Percentiles rank a stretch among this genome's conserved stretches.
phyloP scores from a whole-genome alignment of 2,797 vertebrate species.

The Hypotaenidia philippensis region DNA sequence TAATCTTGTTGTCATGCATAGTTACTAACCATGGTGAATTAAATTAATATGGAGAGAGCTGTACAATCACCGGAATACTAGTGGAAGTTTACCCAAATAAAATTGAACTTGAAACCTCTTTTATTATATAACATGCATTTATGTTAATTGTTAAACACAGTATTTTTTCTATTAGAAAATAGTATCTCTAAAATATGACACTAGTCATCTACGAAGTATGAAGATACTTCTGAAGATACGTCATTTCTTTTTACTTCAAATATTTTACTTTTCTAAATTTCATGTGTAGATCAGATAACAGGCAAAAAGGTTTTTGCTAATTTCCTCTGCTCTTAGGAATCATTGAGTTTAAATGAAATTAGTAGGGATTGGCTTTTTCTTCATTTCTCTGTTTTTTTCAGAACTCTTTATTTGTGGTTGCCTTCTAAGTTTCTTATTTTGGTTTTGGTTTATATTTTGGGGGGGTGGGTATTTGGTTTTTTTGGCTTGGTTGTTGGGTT shows the following conservation, averaged over 20 bases:
- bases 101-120: neutral
- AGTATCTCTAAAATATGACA: neutral
- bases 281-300: neutral
- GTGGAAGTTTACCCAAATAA: neutral
- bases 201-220: neutral
- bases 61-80: neutral
- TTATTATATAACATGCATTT: neutral
- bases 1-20: neutral
- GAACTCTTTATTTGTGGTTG: neutral
- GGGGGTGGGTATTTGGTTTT: no score
- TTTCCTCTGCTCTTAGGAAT: neutral
- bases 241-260: neutral
- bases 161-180: neutral
- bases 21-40: neutral
- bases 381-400: neutral
- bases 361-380: neutral
- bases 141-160: neutral
- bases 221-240: neutral
- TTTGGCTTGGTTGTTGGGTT: no score
- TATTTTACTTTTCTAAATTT: neutral
- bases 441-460: no score
- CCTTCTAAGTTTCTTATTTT: neutral
- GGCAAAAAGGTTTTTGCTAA: neutral
- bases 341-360: neutral
- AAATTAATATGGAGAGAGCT: neutral